Conservation (phyloP, 2,113 vertebrate genomes). For the Grammomys dolichurus region DNA sequence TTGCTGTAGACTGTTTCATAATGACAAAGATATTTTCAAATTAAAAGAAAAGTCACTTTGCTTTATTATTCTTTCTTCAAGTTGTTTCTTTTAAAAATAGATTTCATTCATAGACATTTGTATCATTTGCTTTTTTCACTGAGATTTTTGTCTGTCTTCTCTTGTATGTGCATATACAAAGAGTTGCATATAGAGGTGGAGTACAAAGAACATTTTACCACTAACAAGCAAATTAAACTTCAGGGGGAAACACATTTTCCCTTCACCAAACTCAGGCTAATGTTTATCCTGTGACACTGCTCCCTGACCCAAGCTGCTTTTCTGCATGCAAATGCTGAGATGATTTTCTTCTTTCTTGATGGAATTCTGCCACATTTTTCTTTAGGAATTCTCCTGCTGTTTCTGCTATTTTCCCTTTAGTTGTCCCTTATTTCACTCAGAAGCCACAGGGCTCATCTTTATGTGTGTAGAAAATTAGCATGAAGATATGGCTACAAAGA, state of each 20-base stretch:
- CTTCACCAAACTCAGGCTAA: not conserved
- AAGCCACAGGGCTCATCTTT: slow-evolving; percentile 23
- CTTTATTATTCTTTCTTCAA: slow-evolving; percentile 55
- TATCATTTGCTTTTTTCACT: slow-evolving; percentile 42
- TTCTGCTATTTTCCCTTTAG: slow-evolving; percentile 2
- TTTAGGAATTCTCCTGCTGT: slow-evolving; percentile 31
- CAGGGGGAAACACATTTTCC: slow-evolving; percentile 5
- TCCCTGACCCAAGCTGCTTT: slow-evolving; percentile 6
- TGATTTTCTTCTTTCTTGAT: not conserved
- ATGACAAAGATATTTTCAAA: slow-evolving; percentile 58
- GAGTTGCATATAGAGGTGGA: not conserved
- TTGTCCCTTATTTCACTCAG: slow-evolving; percentile 12
- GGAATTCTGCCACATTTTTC: not conserved
- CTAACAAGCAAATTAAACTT: slow-evolving; percentile 48
- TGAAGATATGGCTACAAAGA: not conserved
- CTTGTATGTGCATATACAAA: not conserved
- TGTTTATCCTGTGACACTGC: not conserved
- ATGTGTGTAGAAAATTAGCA: not conserved
- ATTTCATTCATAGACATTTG: slow-evolving; percentile 13
- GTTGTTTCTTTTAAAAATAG: slow-evolving; percentile 47
- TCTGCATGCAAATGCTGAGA: slow-evolving; percentile 24
- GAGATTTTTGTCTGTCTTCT: not conserved
- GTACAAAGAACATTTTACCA: not conserved
- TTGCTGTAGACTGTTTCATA: slow-evolving; percentile 18
- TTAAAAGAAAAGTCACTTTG: slow-evolving; percentile 62